Conservation (phyloP, 1,140 invertebrate species). For the Mya arenaria region DNA sequence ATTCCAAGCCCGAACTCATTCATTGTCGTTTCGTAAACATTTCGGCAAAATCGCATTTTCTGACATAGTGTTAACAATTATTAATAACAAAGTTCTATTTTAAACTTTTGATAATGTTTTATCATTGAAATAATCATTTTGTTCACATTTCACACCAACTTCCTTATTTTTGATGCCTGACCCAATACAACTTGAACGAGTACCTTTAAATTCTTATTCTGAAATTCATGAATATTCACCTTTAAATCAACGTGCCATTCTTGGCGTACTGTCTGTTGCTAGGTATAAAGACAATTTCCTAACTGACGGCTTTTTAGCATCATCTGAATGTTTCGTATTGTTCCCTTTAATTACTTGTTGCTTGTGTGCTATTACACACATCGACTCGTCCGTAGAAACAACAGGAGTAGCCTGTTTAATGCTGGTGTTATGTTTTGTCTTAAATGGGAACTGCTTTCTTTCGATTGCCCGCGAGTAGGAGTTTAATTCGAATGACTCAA, state of each 20-base stretch:
- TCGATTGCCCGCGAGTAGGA: slow-evolving; percentile 49
- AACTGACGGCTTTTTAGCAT: slow-evolving; percentile 4
- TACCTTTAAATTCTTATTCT: no score
- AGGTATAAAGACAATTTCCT: slow-evolving; percentile 38
- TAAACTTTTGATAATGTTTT: no score
- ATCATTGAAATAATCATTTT: no score
- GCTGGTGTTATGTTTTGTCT: slow-evolving; percentile 14
- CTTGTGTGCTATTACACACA: background rate
- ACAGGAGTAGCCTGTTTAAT: background rate
- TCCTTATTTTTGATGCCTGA: no score
- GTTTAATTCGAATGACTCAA: slow-evolving; percentile 42
- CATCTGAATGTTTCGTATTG: slow-evolving; percentile 13
- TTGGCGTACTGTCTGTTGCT: slow-evolving; percentile 13
- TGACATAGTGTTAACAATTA: no score
- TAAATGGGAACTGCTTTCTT: slow-evolving; percentile 34
- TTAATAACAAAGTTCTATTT: no score
- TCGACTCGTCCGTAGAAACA: background rate
- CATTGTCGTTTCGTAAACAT: no score
- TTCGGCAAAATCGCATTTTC: no score
- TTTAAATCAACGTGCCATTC: background rate
- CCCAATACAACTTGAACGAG: no score
- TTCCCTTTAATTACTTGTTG: background rate
- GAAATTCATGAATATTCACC: no score
- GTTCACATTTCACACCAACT: no score
- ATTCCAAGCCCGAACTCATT: no score